A percentile compares a stretch with the other conserved stretches of the same genome.
Evolutionary conservation across 2,113 vertebrate species (phyloP).

Genomic region (Vireo altiloquus): DNA sequence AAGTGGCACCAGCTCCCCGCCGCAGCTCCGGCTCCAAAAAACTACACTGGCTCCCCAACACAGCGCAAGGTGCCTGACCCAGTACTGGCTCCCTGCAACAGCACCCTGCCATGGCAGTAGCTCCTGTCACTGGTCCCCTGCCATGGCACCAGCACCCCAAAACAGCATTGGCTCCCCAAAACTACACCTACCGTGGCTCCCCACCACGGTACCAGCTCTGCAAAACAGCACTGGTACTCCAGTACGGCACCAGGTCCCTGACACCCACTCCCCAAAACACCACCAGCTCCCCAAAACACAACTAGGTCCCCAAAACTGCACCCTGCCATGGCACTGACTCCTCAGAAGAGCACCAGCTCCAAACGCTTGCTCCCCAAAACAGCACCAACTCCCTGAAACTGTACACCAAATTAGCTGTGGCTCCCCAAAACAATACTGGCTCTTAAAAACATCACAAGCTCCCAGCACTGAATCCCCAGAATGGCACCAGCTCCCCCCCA

Average conservation of each 20-base stretch:
- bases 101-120: background rate
- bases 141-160: background rate
- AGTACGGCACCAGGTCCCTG: no score
- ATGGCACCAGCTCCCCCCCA: background rate
- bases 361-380: background rate
- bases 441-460: background rate
- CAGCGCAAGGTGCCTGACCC: background rate
- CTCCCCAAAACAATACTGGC: background rate
- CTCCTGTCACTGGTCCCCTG: background rate
- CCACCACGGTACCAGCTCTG: accelerated
- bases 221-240: no score
- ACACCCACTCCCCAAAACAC: background rate
- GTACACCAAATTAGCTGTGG: background rate
- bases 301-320: background rate
- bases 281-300: background rate
- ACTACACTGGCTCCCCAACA: background rate
- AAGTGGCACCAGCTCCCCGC: background rate
- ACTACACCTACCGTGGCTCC: background rate
- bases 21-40: background rate
- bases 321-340: background rate
- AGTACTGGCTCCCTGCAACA: accelerated
- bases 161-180: background rate
- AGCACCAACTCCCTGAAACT: background rate
- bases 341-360: background rate
- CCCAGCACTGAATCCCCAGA: background rate